phyloP scores from a whole-genome alignment of 2,113 vertebrate species.

The Numida meleagris region DNA sequence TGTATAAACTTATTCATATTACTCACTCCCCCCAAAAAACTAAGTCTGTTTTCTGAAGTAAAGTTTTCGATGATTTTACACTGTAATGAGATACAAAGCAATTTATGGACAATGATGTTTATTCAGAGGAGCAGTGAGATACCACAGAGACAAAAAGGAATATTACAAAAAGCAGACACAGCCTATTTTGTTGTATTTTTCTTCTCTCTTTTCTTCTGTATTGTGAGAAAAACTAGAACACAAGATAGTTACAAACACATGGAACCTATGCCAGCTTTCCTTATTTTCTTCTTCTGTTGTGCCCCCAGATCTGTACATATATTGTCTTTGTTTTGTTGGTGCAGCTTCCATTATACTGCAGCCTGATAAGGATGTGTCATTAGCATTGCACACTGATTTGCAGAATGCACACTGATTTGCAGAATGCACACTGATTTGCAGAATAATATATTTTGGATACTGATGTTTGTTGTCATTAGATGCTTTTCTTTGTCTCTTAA shows the following conservation, averaged over 20 bases:
- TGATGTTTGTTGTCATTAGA: neutral
- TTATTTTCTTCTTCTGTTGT: neutral
- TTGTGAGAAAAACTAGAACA: neutral
- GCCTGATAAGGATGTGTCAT: neutral
- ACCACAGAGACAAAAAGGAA: neutral
- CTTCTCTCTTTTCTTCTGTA: neutral
- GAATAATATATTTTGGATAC: neutral
- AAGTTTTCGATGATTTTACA: slow-evolving; percentile 40
- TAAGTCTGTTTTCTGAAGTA: slow-evolving; percentile 28
- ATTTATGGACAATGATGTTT: neutral
- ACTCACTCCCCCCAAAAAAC: neutral
- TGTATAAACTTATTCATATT: neutral
- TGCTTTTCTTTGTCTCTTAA: neutral
- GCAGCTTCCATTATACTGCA: neutral
- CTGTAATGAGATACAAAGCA: neutral
- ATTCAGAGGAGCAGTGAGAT: neutral
- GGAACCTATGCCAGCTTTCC: neutral
- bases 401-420: neutral
- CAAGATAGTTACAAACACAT: neutral
- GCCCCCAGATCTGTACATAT: neutral
- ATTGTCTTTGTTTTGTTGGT: neutral
- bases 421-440: neutral
- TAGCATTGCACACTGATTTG: neutral
- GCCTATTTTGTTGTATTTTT: neutral
- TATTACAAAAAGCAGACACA: neutral